Evolutionary conservation across 92 coral and sea anemone genomes (phyloP).

Genomic region (Ricordea florida): DNA sequence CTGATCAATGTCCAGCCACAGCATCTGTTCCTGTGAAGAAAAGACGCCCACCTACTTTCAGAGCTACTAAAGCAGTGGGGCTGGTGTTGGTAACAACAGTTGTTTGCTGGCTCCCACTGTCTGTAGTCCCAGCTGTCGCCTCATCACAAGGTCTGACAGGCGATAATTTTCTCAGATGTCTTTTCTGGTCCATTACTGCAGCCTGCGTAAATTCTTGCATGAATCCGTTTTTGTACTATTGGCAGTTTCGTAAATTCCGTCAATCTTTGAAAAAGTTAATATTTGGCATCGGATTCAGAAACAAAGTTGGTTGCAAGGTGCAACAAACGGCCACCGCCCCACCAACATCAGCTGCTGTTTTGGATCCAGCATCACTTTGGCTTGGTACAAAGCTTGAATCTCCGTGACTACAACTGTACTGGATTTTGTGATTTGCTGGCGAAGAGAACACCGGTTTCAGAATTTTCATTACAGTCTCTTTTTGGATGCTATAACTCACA

Average conservation of each 20-base stretch:
- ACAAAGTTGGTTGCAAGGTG: no score
- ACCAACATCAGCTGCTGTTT: no score
- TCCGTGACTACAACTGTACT: no score
- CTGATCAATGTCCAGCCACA: not conserved
- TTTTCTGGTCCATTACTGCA: not conserved
- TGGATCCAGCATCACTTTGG: no score
- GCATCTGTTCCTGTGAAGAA: not conserved
- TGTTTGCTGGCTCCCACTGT: constrained; percentile 10
- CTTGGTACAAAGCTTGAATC: no score
- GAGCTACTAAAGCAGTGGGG: constrained; percentile 6
- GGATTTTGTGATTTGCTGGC: no score
- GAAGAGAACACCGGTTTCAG: no score
- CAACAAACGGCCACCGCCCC: no score
- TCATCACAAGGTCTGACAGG: not conserved
- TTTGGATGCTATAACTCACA: no score
- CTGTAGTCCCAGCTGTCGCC: not conserved
- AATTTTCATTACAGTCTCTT: no score
- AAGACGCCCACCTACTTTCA: not conserved
- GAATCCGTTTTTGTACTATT: constrained; percentile 24
- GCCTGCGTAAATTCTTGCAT: not conserved
- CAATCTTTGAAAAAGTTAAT: not conserved
- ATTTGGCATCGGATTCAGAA: no score
- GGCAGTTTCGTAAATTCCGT: constrained; percentile 13
- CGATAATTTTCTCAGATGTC: not conserved
- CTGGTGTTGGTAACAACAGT: constrained; percentile 11